Percentiles rank a stretch among this genome's conserved stretches.
Evolutionary conservation across 37 sponge, comb jelly and placozoan species (phyloP).

Genomic region (Axinella damicornis): DNA sequence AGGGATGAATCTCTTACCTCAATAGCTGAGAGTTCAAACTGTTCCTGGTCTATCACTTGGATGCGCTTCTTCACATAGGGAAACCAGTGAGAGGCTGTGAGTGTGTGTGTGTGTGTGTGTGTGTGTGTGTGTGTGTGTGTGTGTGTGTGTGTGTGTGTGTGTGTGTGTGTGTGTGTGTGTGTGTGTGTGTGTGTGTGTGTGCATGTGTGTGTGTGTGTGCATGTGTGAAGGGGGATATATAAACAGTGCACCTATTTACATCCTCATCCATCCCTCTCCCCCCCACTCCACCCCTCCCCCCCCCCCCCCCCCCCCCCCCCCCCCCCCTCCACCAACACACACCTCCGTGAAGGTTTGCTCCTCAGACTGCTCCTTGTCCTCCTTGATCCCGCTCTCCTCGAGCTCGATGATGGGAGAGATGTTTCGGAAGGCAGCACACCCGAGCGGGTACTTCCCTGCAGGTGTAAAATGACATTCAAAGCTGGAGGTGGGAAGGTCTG

Average conservation of each 20-base stretch:
- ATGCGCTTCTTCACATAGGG: slow-evolving; percentile 94
- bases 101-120: slow-evolving; percentile 47
- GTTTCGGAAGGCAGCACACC: slow-evolving; percentile 46
- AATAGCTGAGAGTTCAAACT: slow-evolving; percentile 83
- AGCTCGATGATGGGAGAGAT: slow-evolving; percentile 76
- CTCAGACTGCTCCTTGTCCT: slow-evolving; percentile 73
- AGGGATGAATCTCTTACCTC: too few relatives aligned
- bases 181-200: slow-evolving; percentile 48
- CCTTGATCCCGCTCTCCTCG: slow-evolving; percentile 87
- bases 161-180: not conserved
- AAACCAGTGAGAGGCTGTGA: slow-evolving; percentile 75
- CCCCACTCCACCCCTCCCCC: not conserved
- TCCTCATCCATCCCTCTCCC: not conserved
- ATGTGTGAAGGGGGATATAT: too few relatives aligned
- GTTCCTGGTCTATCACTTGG: slow-evolving; percentile 63
- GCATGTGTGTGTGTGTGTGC: slow-evolving; percentile 20
- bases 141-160: slow-evolving; percentile 34
- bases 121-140: slow-evolving; percentile 52
- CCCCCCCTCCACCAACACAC: too few relatives aligned
- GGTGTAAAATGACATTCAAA: not conserved
- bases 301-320: slow-evolving; percentile 41
- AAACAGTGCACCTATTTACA: not conserved
- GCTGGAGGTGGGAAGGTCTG: too few relatives aligned
- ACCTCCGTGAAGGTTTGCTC: slow-evolving; percentile 78
- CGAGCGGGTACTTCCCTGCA: slow-evolving; percentile 67